Base-by-base conservation (phyloP, 2,113 vertebrate genomes). In the Haliaeetus leucogaster region DNA sequence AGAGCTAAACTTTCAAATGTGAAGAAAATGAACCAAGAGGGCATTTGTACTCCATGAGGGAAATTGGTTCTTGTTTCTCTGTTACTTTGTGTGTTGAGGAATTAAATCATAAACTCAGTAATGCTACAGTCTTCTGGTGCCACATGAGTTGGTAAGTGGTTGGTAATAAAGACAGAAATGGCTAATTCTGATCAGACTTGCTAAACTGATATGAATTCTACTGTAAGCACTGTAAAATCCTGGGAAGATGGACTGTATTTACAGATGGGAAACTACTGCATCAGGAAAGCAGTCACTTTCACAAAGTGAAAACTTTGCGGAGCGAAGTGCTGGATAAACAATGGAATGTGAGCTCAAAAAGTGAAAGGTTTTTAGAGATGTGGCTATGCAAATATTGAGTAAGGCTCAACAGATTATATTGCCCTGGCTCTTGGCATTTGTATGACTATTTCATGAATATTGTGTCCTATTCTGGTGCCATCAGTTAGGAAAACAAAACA, bases 311-410 rank as follows among this genome's bases (percentile, higher is more conserved):
- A 91, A 82, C 13, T 65, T 83, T 79, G 4, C 6, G 6, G 34
- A 74, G n/a, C 59, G n/a, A 74, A 92, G 56, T 84, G 67, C 36
- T 89, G 32, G 23, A 66, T 79, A 97, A 96, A 96, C 53, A 95
- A 42, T 29, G 50, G 65, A 92, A 93, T 48, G 86, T 89, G 73
- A 93, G 48, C 73, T 94, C 58, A 89, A 87, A 34, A 93, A 90
- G 66, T 86, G 40, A 68, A 93, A 61, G 53, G 29, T 40, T 82
- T 94, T 93, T 87, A 84, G 55, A 90, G 66, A 76, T 85, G 22
- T 59, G 56, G 9, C 53, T 87, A 80, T 92, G 70, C 42, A 95
- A 96, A 95, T 93, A 91, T 43, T 91, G 42, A 42, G 13, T 66
- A 87, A 89, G 25, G 71, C 30, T 79, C 52, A 73, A 48, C 12